Base-by-base conservation (phyloP, 1,140 invertebrate genomes). In the Cataglyphis hispanica region DNA sequence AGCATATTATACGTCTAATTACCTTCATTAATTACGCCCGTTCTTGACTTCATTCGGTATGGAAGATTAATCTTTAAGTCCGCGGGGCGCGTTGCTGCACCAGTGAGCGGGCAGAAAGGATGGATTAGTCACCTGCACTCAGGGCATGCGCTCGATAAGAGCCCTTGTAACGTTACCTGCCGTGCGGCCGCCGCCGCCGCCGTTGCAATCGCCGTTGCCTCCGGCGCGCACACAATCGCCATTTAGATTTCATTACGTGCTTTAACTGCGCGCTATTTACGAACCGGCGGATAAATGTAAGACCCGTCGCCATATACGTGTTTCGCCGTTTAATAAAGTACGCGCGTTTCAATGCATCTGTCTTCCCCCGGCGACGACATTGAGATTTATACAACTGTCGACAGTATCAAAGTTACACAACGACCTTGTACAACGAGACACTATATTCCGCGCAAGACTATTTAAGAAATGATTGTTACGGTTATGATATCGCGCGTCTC, bases 241-340 rank as follows among this genome's bases (percentile, higher is more conserved):
- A 90, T 91, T 92, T 91, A 91, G 90, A 91, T 91, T 92, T 92
- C 86, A 90, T 92, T 91, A 89, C 64, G 85, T 83, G 64, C 78
- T 80, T 85, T 83, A 83, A 83, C 69, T 70, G 67, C 37, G 53
- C 37, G 78, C 78, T 83, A 85, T 78, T 76, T 77, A 63, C 74
- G 34, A 80, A 43, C 66, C 66, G 46, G 27, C n/a, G 67, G 46
- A 43, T 56, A 75, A 85, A 85, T 85, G 60, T 63, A 46, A 81
- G 64, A n/a, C 46, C 37, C 66, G 50, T 46, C 69, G 40, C 22
- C 63, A 5, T 61, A 27, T 37, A 66, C 27, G 64, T 22, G 64
- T 22, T 85, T 69, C 46, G 40, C 64, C 50, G 66, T 50, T 10
- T 70, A 67, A 53, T 69, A 69, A 58, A 80, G 31, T 58, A 67